Conservation (phyloP, 2,113 vertebrate species). For the Hydrolagus affinis region DNA sequence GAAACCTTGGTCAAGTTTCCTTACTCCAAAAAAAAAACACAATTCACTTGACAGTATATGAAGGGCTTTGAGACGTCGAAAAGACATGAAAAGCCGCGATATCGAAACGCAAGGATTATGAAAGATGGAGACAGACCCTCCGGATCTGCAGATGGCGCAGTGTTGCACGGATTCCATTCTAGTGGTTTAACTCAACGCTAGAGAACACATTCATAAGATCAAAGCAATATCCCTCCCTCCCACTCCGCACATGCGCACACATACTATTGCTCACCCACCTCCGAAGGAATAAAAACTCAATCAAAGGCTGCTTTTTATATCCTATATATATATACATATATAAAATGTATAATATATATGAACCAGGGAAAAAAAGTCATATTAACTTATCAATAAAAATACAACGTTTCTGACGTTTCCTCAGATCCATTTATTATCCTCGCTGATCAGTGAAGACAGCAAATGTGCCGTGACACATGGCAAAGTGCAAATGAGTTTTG, state of each 20-base stretch:
- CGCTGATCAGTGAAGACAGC: conserved; percentile 6
- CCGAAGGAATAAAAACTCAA: not conserved
- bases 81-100: no score
- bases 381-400: conserved; percentile 27
- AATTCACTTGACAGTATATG: no score
- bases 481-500: conserved; percentile 26
- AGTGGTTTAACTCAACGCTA: not conserved
- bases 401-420: conserved; percentile 13
- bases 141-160: not conserved
- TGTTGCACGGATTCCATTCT: not conserved
- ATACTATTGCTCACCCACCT: no score
- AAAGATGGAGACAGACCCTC: not conserved
- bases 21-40: no score
- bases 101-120: no score
- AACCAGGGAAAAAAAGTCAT: not conserved
- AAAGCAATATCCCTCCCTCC: not conserved
- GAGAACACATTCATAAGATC: conserved; percentile 6
- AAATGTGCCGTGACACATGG: conserved; percentile 13
- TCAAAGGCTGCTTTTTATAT: not conserved
- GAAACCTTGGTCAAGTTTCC: no score
- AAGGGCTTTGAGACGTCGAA: no score
- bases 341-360: no score
- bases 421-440: conserved; percentile 24
- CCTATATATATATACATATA: not conserved
- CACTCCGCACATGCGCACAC: no score